Conservation (phyloP, 2,797 vertebrate species). For the Apodemus agrarius region DNA sequence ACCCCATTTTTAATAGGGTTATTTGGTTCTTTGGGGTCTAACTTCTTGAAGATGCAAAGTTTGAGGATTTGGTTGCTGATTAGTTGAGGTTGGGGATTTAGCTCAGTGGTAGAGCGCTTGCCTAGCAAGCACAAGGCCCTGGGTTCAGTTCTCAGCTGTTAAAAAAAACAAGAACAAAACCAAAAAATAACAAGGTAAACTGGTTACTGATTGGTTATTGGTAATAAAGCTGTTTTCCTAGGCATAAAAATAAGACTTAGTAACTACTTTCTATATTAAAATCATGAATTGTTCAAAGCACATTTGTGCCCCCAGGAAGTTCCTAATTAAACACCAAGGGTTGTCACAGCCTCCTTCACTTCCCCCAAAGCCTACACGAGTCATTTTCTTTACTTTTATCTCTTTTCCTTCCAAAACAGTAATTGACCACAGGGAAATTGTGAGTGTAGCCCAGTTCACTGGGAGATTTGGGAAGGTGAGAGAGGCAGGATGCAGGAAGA, state of each 20-base stretch:
- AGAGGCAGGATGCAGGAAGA: neutral
- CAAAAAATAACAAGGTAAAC: too few species aligned
- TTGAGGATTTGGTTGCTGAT: neutral
- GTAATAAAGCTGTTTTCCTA: neutral
- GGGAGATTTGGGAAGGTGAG: neutral
- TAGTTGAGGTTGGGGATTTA: neutral
- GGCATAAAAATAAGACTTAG: neutral
- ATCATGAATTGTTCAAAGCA: neutral
- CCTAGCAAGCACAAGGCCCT: too few species aligned
- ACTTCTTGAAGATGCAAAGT: neutral
- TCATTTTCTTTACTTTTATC: neutral
- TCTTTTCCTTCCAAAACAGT: neutral
- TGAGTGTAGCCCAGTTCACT: neutral
- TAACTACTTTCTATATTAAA: neutral
- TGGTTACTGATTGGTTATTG: neutral
- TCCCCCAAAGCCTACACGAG: neutral
- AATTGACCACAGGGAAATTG: neutral
- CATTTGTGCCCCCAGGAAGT: neutral
- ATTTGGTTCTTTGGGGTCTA: too few species aligned
- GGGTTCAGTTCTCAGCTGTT: too few species aligned
- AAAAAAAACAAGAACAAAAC: too few species aligned
- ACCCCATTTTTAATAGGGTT: too few species aligned
- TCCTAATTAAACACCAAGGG: neutral
- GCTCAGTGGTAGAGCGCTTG: too few species aligned
- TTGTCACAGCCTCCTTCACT: neutral